Percentiles rank a stretch among this genome's conserved stretches.
Evolutionary conservation across 1,140 invertebrate genomes (phyloP).

Genomic region (Sminthurinus signatus): DNA sequence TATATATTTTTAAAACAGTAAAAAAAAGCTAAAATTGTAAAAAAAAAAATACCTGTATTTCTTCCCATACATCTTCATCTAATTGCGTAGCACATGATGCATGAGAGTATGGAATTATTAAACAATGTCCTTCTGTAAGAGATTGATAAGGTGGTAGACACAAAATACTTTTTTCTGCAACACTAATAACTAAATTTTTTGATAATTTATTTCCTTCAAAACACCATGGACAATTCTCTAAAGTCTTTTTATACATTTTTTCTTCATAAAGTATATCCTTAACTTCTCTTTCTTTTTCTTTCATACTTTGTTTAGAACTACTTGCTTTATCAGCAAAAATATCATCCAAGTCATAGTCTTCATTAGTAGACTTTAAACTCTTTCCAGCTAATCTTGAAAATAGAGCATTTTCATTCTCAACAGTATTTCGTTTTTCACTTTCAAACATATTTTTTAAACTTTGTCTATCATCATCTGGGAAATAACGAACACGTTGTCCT

Average conservation of each 20-base stretch:
- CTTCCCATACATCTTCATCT: slow-evolving; percentile 90
- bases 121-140: slow-evolving; percentile 77
- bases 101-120: slow-evolving; percentile 80
- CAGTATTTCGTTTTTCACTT: slow-evolving; percentile 74
- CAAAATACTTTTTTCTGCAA: slow-evolving; percentile 70
- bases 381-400: slow-evolving; percentile 68
- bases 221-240: slow-evolving; percentile 77
- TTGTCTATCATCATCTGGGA: slow-evolving; percentile 84
- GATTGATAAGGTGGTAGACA: slow-evolving; percentile 70
- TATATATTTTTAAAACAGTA: background rate
- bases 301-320: slow-evolving; percentile 54
- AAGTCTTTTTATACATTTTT: slow-evolving; percentile 56
- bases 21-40: background rate
- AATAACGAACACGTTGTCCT: slow-evolving; percentile 71
- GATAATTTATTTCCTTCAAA: slow-evolving; percentile 69
- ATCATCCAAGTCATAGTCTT: slow-evolving; percentile 75
- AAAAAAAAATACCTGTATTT: slow-evolving; percentile 69
- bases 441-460: slow-evolving; percentile 83
- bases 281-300: slow-evolving; percentile 58
- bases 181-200: slow-evolving; percentile 79
- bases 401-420: slow-evolving; percentile 71
- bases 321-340: slow-evolving; percentile 71
- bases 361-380: slow-evolving; percentile 54
- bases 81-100: slow-evolving; percentile 64
- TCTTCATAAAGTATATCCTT: slow-evolving; percentile 67